Conservation (phyloP, 1,140 invertebrate species). For the Anastrepha ludens region DNA sequence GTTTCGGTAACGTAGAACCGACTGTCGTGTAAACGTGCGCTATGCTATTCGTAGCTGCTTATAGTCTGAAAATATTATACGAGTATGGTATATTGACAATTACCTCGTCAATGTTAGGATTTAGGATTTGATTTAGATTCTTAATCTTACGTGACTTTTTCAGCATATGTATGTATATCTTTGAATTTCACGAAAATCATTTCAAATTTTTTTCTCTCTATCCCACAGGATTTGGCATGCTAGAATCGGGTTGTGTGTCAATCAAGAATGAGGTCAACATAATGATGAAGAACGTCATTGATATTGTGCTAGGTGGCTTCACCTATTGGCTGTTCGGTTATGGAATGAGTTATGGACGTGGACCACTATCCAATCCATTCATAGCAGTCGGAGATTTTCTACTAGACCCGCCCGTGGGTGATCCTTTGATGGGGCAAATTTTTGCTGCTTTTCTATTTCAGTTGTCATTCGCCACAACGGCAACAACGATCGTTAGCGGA, state of each 20-base stretch:
- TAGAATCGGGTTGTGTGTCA: conserved; percentile 94
- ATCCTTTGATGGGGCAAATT: conserved; percentile 84
- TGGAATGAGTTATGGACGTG: conserved; percentile 90
- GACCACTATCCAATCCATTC: conserved; percentile 82
- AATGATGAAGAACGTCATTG: conserved; percentile 97
- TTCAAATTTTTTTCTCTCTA: conserved; percentile 4
- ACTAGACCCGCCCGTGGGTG: conserved; percentile 80
- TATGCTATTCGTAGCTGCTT: no score
- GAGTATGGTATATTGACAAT: no score
- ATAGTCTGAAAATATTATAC: no score
- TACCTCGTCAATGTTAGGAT: no score
- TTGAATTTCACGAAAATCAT: background rate
- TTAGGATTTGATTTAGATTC: no score
- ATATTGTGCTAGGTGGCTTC: conserved; percentile 90
- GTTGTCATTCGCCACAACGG: conserved; percentile 91
- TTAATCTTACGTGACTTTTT: background rate
- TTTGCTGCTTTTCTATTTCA: conserved; percentile 91
- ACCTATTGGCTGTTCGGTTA: conserved; percentile 97
- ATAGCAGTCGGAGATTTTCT: conserved; percentile 84
- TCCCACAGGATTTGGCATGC: conserved; percentile 87
- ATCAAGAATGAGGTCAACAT: conserved; percentile 97
- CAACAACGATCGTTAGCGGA: conserved; percentile 92
- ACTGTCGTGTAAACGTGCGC: no score
- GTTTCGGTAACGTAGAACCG: no score
- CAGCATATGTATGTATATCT: background rate